Evolutionary conservation across 2,888 invertebrate genomes (phyloP).

Genomic region (Furcula furcula): DNA sequence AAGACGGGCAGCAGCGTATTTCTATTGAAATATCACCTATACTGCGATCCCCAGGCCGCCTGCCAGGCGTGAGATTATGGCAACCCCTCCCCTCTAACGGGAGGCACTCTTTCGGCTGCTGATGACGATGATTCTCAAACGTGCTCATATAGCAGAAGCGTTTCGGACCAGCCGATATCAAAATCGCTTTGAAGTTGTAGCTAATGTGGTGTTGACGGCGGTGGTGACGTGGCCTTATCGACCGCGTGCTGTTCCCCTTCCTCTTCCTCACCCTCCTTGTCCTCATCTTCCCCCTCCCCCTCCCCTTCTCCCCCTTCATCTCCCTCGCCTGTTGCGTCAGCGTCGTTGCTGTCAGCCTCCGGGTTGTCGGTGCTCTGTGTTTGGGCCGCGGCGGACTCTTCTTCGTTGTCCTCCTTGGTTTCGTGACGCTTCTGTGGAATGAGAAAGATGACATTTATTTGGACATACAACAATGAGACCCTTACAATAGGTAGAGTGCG

Average conservation of each 20-base stretch:
- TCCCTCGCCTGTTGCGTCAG: conserved; percentile 37
- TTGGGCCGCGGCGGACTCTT: conserved; percentile 37
- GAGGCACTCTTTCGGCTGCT: too few relatives aligned
- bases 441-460: conserved; percentile 1
- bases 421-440: conserved; percentile 58
- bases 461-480: too few relatives aligned
- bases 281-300: conserved; percentile 48
- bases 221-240: conserved; percentile 81
- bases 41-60: too few relatives aligned
- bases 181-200: too few relatives aligned
- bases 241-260: conserved; percentile 41
- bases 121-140: too few relatives aligned
- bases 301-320: conserved; percentile 43
- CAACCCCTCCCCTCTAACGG: too few relatives aligned
- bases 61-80: too few relatives aligned
- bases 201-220: conserved; percentile 48
- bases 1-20: too few relatives aligned
- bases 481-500: too few relatives aligned
- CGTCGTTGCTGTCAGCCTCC: conserved; percentile 31
- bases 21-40: too few relatives aligned
- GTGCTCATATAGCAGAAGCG: too few relatives aligned
- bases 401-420: conserved; percentile 52
- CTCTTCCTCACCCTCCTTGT: conserved; percentile 36
- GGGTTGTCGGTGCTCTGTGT: conserved; percentile 39
- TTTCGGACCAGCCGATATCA: too few relatives aligned